These are phyloP conservation scores for Sipha flava DNA, from an alignment of 1,140 invertebrate genomes.

Conservation along the genomic window DNA sequence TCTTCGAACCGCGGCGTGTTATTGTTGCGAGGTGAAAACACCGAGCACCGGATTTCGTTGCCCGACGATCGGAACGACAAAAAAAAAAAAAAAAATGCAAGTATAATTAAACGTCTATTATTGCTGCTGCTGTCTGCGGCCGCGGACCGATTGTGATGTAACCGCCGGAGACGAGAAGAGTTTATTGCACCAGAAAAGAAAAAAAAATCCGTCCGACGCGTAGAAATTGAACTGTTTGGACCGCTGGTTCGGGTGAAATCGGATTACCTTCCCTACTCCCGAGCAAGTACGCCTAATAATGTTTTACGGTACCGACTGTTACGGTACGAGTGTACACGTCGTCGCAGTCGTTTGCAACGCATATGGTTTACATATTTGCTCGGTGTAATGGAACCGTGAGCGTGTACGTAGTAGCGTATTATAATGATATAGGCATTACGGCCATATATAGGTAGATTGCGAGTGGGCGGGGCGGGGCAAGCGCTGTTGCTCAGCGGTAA, in stretches of 20 bases:
- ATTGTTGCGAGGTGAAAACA: background rate
- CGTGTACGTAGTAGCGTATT: too few relatives aligned
- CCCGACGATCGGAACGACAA: background rate
- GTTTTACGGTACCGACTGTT: too few relatives aligned
- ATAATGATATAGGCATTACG: too few relatives aligned
- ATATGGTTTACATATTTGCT: too few relatives aligned
- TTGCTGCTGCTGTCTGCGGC: background rate
- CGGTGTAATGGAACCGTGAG: background rate
- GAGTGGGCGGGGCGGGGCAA: too few relatives aligned
- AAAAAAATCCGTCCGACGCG: background rate
- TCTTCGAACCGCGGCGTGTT: too few relatives aligned
- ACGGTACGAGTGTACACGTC: too few relatives aligned
- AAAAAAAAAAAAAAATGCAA: too few relatives aligned
- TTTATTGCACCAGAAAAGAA: background rate
- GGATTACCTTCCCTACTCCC: background rate
- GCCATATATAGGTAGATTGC: too few relatives aligned
- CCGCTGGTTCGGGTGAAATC: constrained; percentile 1
- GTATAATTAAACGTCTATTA: background rate
- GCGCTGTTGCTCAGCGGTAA: too few relatives aligned
- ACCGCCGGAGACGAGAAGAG: background rate
- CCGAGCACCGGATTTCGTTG: background rate
- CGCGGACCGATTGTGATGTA: background rate
- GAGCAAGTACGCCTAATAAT: background rate
- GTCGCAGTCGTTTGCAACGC: too few relatives aligned
- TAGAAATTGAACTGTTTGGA: constrained; percentile 24